Evolutionary conservation across 37 sponge, comb jelly and placozoan species (phyloP).

Genomic region (Oscarella lobularis): DNA sequence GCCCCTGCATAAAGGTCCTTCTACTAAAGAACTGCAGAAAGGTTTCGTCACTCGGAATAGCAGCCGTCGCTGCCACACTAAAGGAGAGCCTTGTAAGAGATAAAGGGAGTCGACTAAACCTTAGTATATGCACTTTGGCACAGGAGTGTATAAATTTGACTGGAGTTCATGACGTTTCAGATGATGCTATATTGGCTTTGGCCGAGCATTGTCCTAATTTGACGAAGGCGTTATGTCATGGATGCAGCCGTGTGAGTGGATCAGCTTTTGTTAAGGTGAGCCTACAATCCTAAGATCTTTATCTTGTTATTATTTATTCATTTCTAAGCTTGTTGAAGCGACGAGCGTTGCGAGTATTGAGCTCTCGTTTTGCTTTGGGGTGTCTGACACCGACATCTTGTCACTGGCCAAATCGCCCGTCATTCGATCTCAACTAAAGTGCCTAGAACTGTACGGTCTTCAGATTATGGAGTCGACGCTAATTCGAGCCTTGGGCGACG

Average conservation of each 20-base stretch:
- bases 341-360: not conserved
- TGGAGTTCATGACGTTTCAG: not conserved
- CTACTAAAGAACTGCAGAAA: slow-evolving; percentile 32
- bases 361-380: not conserved
- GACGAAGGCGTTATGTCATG: not conserved
- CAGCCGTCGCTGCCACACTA: slow-evolving; percentile 22
- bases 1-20: slow-evolving; percentile 38
- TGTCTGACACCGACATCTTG: no score
- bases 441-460: no score
- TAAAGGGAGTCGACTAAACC: no score
- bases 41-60: slow-evolving; percentile 25
- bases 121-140: no score
- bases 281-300: not conserved
- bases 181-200: not conserved
- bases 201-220: not conserved
- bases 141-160: not conserved
- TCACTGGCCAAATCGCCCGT: no score
- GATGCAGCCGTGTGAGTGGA: not conserved
- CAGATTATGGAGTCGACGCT: not conserved
- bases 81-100: slow-evolving; percentile 45
- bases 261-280: not conserved
- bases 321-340: not conserved
- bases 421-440: no score
- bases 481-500: not conserved
- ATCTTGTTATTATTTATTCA: not conserved